Base-by-base conservation (phyloP, 2,888 invertebrate genomes). In the Leucophora obtusa region DNA sequence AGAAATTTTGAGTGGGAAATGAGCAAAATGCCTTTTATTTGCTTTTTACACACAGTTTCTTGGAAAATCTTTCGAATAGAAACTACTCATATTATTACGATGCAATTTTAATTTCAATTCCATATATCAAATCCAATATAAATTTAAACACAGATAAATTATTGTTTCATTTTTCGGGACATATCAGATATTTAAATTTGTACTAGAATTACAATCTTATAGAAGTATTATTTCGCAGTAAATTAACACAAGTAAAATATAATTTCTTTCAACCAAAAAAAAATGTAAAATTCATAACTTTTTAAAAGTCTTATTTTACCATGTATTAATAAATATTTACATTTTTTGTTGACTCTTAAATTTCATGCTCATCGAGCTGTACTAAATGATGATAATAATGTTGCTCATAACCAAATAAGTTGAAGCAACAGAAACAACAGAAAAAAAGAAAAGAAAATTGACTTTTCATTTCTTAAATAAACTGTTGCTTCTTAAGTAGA, bases 281-380 rank as follows among this genome's bases (percentile, higher is more conserved):
- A 8, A 11, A 38, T 11, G 7, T 38, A 2, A 38, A 38, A 38
- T 38, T 38, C 38, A 38, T 11, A 38, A 38, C 1, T 38, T 38
- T 38, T 14, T 0, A 47, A n/a, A 47, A 47, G 4, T n/a, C 43
- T n/a, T 47, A 47, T 47, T 47, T 47, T n/a, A 47, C 43, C 43
- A 47, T 47, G 43, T 47, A 47, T 47, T 47, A 47, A n/a, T 47
- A 47, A 14, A 47, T 47, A 47, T 47, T 47, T 21, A 60, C 43
- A 65, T 60, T 60, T 76, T 21, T 66, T 73, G 59, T 73, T 77
- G 73, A 71, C 68, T 63, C 75, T 81, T 63, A 82, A 83, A 83
- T 84, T 84, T 84, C 83, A 84, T 80, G 84, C 83, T 82, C 75
- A 83, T 82, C 82, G 82, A 84, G 79, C 82, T 81, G 80, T 68